A percentile compares a stretch with the other conserved stretches of the same genome.
phyloP scores from a whole-genome alignment of 2,888 invertebrate genomes.

The Hecatera dysodea region DNA sequence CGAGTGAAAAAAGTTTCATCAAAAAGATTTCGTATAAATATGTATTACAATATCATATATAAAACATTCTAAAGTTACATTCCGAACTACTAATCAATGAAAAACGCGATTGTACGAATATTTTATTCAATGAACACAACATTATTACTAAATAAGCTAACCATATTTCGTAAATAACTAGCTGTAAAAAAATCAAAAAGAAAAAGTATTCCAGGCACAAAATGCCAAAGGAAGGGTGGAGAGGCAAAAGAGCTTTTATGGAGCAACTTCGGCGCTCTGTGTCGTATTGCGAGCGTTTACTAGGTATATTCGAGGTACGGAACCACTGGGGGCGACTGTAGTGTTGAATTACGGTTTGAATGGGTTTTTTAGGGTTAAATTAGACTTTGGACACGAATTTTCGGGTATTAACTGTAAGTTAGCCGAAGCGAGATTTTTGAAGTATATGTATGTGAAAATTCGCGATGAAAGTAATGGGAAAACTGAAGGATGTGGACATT shows the following conservation, averaged over 20 bases:
- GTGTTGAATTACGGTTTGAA: constrained; percentile 40
- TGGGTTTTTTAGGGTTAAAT: constrained; percentile 39
- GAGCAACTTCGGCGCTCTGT: constrained; percentile 85
- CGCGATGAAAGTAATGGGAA: not conserved
- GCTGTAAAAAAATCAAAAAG: constrained; percentile 66
- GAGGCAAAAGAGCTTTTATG: constrained; percentile 88
- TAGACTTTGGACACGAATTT: constrained; percentile 27
- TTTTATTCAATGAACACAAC: constrained; percentile 2
- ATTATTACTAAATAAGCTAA: constrained; percentile 54
- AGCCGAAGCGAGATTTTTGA: not conserved
- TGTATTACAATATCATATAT: too few species aligned
- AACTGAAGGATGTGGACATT: not conserved
- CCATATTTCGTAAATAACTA: constrained; percentile 59
- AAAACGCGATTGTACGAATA: not conserved
- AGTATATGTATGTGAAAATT: not conserved
- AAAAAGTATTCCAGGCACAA: constrained; percentile 75
- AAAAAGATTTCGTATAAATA: too few species aligned
- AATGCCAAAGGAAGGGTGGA: constrained; percentile 87
- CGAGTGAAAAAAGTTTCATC: too few species aligned
- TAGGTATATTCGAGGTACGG: constrained; percentile 74
- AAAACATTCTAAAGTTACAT: not conserved
- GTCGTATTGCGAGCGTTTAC: constrained; percentile 83
- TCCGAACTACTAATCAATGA: not conserved
- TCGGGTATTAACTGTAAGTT: constrained; percentile 3
- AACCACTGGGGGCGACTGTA: constrained; percentile 66